Evolutionary conservation across 2,888 invertebrate genomes (phyloP), one percentile per base, ranked within the genome.

Genomic region (Diarsia brunnea): DNA sequence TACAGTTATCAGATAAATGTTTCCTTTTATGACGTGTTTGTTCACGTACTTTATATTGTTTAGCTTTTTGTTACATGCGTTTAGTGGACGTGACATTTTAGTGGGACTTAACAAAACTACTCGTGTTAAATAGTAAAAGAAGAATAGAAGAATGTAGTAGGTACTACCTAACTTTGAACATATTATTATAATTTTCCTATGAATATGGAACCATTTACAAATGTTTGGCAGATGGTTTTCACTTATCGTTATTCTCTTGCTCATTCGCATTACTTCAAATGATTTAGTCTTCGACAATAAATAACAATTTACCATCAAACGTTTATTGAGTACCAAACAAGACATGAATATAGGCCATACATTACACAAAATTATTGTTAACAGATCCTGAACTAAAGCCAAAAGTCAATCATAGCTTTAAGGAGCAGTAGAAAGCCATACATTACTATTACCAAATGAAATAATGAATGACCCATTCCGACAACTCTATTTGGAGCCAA

Each of bases 1-100:
- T 73, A 78, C 71, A 74, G 78, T 73, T 88, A 84, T 81, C 81
- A 79, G 77, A 88, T 81, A 86, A 82, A 84, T 82, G 82, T 82
- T 87, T 80, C 78, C 77, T 83, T 79, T 78, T 74, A 81, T 79
- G 75, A 82, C 73, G 68, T 83, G 80, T 87, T 87, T 80, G 71
- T 75, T 78, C 79, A 75, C 75, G 75, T 78, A 82, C 78, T 81
- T 76, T 69, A 55, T 78, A 67, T 76, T 75, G 66, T 82, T 78
- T 75, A 71, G 45, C 43, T 66, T 82, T 85, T 73, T 73, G 68
- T 73, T 38, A 51, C 49, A 10, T 21, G 55, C 43, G 4, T 72
- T 68, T 70, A 58, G 55, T 70, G 64, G 61, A 68, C 73, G 73
- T 81, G 70, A 77, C 78, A 58, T 85, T 84, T 75, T 64, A 55